These are phyloP conservation scores for Tricholaema leucomelas DNA, from an alignment of 2,113 vertebrate species.

Conservation along the genomic window DNA sequence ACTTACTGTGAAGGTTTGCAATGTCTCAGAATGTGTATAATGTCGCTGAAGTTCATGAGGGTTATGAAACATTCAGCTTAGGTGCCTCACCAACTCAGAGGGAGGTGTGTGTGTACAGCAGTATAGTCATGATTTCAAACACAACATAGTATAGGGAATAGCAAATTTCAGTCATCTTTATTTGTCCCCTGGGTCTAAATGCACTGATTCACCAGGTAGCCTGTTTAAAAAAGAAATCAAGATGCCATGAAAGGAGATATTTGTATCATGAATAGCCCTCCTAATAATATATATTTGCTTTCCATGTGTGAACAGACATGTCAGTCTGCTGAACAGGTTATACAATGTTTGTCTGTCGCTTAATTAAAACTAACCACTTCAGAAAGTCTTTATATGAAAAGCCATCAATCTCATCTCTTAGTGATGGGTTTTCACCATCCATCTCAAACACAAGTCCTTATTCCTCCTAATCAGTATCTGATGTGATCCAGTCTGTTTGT, in stretches of 20 bases:
- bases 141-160: background rate
- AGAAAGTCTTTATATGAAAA: background rate
- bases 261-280: background rate
- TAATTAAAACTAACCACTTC: background rate
- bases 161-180: background rate
- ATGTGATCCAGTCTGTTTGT: background rate
- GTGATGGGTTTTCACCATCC: background rate
- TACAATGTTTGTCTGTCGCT: background rate
- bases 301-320: background rate
- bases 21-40: background rate
- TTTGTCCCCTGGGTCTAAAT: background rate
- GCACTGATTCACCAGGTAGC: background rate
- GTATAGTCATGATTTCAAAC: background rate
- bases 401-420: background rate
- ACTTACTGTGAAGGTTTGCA: background rate
- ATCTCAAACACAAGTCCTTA: background rate
- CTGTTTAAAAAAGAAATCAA: background rate
- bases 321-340: background rate
- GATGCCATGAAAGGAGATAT: background rate
- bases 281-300: background rate
- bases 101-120: background rate
- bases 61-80: background rate
- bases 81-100: background rate
- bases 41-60: accelerated
- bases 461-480: background rate